Conservation (phyloP, 2,888 invertebrate genomes). For the Leuctra nigra region DNA sequence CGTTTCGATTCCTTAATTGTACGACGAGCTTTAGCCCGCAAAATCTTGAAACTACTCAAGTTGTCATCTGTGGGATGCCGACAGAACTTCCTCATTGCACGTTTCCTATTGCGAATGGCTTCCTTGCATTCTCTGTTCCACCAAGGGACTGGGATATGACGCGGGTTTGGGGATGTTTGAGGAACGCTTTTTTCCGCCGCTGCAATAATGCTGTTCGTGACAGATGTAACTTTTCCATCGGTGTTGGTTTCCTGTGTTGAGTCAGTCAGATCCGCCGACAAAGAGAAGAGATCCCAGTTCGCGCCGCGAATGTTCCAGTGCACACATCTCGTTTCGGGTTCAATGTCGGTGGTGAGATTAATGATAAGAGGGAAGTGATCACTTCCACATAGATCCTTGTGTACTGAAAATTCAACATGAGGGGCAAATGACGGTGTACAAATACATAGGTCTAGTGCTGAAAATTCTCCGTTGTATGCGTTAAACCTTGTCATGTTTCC, state of each 20-base stretch:
- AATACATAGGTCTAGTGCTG: neutral
- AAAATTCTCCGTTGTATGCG: too few species aligned
- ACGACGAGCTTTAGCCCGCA: neutral
- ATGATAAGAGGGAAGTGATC: neutral
- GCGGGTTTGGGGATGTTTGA: neutral
- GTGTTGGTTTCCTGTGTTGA: neutral
- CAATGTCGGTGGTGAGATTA: neutral
- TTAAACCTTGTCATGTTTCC: neutral
- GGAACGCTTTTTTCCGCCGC: neutral
- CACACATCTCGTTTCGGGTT: neutral
- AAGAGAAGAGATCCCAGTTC: neutral
- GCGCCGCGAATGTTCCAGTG: neutral
- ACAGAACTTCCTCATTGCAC: neutral
- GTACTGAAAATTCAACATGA: neutral
- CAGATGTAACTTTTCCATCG: neutral
- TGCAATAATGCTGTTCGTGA: neutral
- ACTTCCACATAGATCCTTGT: neutral
- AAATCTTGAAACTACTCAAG: neutral
- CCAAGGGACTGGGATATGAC: constrained; percentile 7
- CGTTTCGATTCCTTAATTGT: neutral
- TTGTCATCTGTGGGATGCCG: neutral
- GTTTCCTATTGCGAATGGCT: neutral
- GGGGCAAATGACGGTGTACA: neutral
- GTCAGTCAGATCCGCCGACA: neutral
- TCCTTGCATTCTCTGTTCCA: constrained; percentile 6